Percentiles rank a stretch among this genome's conserved stretches.
These are phyloP conservation scores for Oryzias javanicus DNA, from an alignment of 2,113 vertebrate species.

Conservation along the genomic window DNA sequence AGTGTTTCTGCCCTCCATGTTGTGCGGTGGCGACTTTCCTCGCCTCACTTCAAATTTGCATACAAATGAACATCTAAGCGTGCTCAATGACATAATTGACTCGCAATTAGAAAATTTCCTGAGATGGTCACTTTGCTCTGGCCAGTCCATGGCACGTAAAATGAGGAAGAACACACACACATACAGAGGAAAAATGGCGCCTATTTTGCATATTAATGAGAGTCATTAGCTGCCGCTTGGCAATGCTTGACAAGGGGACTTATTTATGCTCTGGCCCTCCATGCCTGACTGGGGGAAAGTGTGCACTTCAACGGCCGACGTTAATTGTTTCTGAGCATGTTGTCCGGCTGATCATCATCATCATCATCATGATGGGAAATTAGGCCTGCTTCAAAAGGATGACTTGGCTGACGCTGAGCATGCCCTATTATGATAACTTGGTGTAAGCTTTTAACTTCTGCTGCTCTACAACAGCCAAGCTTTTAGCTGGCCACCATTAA, in stretches of 20 bases:
- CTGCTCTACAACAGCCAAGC: constrained; percentile 63
- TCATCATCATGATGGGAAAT: constrained; percentile 75
- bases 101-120: constrained; percentile 83
- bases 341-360: constrained; percentile 75
- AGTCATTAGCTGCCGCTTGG: constrained; percentile 81
- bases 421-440: constrained; percentile 74
- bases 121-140: constrained; percentile 81
- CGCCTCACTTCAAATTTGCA: constrained; percentile 75
- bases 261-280: constrained; percentile 76
- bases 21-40: constrained; percentile 58
- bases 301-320: constrained; percentile 71
- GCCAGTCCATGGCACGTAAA: constrained; percentile 65
- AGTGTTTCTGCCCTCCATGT: constrained; percentile 69
- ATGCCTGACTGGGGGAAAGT: constrained; percentile 74
- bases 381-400: constrained; percentile 63
- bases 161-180: constrained; percentile 52
- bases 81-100: constrained; percentile 86
- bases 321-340: constrained; percentile 84
- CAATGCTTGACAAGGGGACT: constrained; percentile 80
- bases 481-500: constrained; percentile 65
- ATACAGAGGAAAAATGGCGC: constrained; percentile 58
- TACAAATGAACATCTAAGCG: constrained; percentile 86
- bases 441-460: constrained; percentile 73
- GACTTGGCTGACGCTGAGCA: constrained; percentile 62
- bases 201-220: constrained; percentile 86